A percentile compares a stretch with the other conserved stretches of the same genome.
Evolutionary conservation across 2,888 invertebrate genomes (phyloP).

Genomic region (Panzeria rudis): DNA sequence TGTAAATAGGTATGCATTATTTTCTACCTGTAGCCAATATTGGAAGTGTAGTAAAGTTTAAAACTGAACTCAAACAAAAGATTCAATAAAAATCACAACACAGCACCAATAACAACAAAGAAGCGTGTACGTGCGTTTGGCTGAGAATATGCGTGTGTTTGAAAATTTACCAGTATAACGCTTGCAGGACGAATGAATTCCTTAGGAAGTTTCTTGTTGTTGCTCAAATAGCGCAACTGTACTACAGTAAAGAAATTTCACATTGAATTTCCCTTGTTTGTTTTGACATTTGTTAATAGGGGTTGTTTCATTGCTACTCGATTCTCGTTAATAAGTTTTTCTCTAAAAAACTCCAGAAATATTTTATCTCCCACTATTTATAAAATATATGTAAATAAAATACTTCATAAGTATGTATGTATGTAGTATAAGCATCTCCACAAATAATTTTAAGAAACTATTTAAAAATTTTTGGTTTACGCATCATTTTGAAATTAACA

Average conservation of each 20-base stretch:
- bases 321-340: not conserved
- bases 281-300: slow-evolving; percentile 33
- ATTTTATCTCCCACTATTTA: not conserved
- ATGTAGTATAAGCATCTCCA: not conserved
- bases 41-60: not conserved
- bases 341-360: not conserved
- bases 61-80: slow-evolving; percentile 1
- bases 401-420: not conserved
- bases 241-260: slow-evolving; percentile 38
- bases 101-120: not conserved
- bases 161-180: slow-evolving; percentile 5
- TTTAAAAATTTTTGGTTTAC: slow-evolving; percentile 8
- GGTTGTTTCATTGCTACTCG: slow-evolving; percentile 19
- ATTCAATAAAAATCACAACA: not conserved
- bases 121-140: slow-evolving; percentile 2
- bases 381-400: not conserved
- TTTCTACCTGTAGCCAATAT: not conserved
- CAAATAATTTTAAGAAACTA: too few relatives aligned
- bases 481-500: slow-evolving; percentile 66
- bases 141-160: slow-evolving; percentile 17
- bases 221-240: slow-evolving; percentile 62
- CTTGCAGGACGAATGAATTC: slow-evolving; percentile 62
- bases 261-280: slow-evolving; percentile 37
- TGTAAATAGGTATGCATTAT: not conserved
- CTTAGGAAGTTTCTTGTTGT: slow-evolving; percentile 12